Evolutionary conservation across 2,113 vertebrate species (phyloP), one percentile per base, ranked within the genome.

Genomic region (Nyctereutes procyonoides): DNA sequence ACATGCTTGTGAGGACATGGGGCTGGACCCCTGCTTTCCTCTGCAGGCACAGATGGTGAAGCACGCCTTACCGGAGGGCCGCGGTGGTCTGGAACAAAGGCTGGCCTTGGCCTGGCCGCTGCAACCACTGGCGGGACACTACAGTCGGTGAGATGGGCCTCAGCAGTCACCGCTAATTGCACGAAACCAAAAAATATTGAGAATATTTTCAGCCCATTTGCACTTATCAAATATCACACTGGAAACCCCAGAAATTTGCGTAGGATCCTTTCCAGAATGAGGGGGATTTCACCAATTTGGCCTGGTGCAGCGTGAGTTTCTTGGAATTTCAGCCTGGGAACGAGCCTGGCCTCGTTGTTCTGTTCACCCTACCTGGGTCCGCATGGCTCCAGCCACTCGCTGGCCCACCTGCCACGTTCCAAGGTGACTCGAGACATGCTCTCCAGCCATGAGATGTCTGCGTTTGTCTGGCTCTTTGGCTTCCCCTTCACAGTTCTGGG

Each of bases 381-480:
- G 16, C 67, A 69, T 32, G 67, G 60, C 69, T 43, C 58, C 69
- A 17, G 63, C 35, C n/a, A 1, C 69, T 95, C 82, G 28, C 38
- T 7, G 2, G 0, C 48, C 65, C 97, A 95, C 88, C 88, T 94
- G 90, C 51, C 5, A 14, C 90, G 13, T 60, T 51, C 51, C 3
- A 93, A 95, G 5, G 62, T 43, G 24, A 93, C 96, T 87, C 98
- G 96, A 96, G 97, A 90, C 83, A 96, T 90, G 95, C 95, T 85
- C 98, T 95, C 67, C 98, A 97, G 89, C 97, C 96, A 95, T 97
- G 92, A 95, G 96, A 96, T 95, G 97, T 97, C 96, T 98, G 88
- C 19, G 74, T 97, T 97, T 95, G 88, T 98, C 80, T 32, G 56
- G 96, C 94, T 97, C 97, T 98, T 92, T 77, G 98, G 95, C 92